phyloP scores from a whole-genome alignment of 2,113 vertebrate genomes.

The Suricata suricatta region DNA sequence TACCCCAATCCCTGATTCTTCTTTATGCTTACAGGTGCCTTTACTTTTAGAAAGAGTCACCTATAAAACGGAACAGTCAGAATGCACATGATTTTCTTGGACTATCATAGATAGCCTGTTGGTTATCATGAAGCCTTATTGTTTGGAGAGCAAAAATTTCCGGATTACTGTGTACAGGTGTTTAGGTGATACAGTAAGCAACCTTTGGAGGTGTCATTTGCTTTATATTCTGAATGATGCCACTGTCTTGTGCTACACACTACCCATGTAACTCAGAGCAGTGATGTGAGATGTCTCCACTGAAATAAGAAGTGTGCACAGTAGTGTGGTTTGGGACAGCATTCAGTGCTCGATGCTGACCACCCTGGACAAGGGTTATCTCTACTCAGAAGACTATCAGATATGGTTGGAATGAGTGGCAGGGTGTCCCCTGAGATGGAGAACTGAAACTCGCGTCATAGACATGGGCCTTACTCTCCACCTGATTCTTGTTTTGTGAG shows the following conservation, averaged over 20 bases:
- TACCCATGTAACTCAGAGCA: neutral
- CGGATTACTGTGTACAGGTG: neutral
- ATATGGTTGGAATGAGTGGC: neutral
- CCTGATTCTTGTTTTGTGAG: neutral
- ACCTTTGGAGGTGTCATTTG: neutral
- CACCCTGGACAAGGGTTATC: neutral
- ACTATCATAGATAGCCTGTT: neutral
- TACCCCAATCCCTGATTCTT: neutral
- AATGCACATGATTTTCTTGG: neutral
- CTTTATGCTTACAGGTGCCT: neutral
- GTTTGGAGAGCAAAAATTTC: neutral
- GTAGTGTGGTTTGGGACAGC: neutral
- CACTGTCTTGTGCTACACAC: neutral
- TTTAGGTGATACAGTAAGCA: neutral
- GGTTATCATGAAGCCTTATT: neutral
- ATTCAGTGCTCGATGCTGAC: neutral
- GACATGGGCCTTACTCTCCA: neutral
- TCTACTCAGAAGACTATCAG: neutral
- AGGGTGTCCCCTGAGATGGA: neutral
- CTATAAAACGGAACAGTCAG: neutral
- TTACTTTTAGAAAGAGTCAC: neutral
- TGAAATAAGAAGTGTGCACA: neutral
- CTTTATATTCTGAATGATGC: neutral
- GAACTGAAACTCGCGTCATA: neutral
- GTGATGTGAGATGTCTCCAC: neutral